Conservation (phyloP, 2,113 vertebrate species). For the Erythrocebus patas region DNA sequence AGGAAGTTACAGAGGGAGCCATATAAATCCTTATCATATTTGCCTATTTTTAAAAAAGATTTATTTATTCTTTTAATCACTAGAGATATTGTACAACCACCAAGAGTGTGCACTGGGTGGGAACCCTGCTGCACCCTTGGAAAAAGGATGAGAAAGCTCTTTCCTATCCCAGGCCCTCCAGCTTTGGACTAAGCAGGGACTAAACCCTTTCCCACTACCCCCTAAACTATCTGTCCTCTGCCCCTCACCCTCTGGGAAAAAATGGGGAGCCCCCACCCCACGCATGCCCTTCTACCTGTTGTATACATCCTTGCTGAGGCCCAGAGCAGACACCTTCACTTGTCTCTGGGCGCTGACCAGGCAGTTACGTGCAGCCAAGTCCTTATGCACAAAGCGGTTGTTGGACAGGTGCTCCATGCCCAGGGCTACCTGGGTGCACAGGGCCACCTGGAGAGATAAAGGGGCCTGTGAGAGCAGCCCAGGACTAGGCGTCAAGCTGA, state of each 20-base stretch:
- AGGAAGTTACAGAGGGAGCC: background rate
- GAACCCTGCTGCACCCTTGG: background rate
- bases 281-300: slow-evolving; percentile 86
- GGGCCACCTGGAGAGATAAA: slow-evolving; percentile 86
- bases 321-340: slow-evolving; percentile 93
- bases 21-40: background rate
- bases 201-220: background rate
- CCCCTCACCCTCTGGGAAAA: background rate
- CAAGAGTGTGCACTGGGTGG: background rate
- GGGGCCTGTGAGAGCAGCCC: background rate
- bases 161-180: no score
- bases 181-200: background rate
- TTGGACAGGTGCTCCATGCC: slow-evolving; percentile 98
- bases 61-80: background rate
- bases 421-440: slow-evolving; percentile 94
- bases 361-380: slow-evolving; percentile 96
- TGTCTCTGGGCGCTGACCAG: slow-evolving; percentile 93
- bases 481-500: background rate
- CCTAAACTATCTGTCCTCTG: no score
- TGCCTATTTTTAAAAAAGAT: background rate
- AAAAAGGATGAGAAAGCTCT: background rate
- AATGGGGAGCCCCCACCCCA: background rate
- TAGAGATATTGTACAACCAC: background rate
- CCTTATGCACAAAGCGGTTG: slow-evolving; percentile 95
- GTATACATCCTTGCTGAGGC: slow-evolving; percentile 98